Percentiles rank a stretch among this genome's conserved stretches.
Conservation (phyloP, 2,888 invertebrate species). For the Tetragnatha montana region DNA sequence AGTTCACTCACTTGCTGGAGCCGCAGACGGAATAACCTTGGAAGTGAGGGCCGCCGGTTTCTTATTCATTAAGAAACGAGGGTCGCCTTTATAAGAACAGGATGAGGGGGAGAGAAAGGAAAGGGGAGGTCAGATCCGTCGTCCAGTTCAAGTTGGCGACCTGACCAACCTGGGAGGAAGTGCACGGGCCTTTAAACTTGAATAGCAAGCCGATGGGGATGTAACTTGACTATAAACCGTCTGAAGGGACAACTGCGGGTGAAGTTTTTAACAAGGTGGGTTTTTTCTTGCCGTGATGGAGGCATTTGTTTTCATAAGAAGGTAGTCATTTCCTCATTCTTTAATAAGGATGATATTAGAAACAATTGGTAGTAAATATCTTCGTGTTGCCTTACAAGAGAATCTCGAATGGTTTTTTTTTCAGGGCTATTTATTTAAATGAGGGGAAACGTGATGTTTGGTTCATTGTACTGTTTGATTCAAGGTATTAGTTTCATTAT, state of each 20-base stretch:
- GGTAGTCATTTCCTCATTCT: neutral
- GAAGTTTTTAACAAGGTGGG: neutral
- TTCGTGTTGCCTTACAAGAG: no score
- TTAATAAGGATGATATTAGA: neutral
- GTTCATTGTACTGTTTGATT: no score
- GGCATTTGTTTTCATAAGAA: neutral
- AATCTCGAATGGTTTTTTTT: no score
- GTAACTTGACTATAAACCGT: neutral
- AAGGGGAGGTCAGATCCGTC: slow-evolving; percentile 13
- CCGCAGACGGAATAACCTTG: neutral
- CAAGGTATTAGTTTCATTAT: no score
- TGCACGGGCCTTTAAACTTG: slow-evolving; percentile 21
- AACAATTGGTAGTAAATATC: neutral
- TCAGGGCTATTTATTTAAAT: no score
- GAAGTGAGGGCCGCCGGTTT: neutral
- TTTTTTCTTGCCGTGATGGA: neutral
- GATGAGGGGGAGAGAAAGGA: slow-evolving; percentile 19
- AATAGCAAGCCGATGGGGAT: slow-evolving; percentile 1
- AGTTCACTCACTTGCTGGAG: neutral
- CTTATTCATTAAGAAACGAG: neutral
- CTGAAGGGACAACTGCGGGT: neutral
- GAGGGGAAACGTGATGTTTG: no score
- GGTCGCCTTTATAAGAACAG: slow-evolving; percentile 6
- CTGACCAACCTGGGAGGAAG: slow-evolving; percentile 19
- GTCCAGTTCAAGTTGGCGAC: slow-evolving; percentile 50